A percentile compares a stretch with the other conserved stretches of the same genome.
Conservation (phyloP, 2,888 invertebrate genomes). For the Nasonovia ribisnigri region DNA sequence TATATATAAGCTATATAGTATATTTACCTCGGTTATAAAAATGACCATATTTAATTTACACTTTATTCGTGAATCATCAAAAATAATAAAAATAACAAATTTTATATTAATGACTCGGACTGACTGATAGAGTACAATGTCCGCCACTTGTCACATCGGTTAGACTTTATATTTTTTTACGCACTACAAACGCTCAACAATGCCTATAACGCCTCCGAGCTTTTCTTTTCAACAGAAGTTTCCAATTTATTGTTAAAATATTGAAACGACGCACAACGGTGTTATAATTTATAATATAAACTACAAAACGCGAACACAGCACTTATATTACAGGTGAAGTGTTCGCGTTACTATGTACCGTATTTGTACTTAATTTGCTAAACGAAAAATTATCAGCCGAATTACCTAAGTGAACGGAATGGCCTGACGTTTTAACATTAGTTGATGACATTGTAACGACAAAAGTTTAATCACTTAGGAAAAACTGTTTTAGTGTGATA, state of each 20-base stretch:
- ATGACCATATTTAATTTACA: slow-evolving; percentile 27
- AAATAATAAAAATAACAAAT: background rate
- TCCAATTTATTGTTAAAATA: background rate
- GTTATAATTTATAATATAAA: background rate
- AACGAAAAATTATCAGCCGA: background rate
- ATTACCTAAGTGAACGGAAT: background rate
- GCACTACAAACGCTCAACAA: background rate
- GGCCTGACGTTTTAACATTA: background rate
- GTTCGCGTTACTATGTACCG: background rate
- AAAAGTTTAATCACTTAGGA: background rate
- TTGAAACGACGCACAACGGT: background rate
- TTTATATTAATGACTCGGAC: slow-evolving; percentile 11
- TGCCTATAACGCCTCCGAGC: background rate
- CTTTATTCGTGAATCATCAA: slow-evolving; percentile 10
- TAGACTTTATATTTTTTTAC: background rate
- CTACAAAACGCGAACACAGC: no score
- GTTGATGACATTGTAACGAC: background rate
- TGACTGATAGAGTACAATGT: background rate
- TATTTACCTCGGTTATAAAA: background rate
- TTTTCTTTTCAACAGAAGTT: background rate
- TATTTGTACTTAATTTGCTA: background rate
- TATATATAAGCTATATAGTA: no score
- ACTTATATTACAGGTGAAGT: background rate
- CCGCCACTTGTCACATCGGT: background rate
- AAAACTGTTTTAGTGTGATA: background rate